Conservation (phyloP, 2,888 invertebrate genomes). For the Neoaliturus tenellus region DNA sequence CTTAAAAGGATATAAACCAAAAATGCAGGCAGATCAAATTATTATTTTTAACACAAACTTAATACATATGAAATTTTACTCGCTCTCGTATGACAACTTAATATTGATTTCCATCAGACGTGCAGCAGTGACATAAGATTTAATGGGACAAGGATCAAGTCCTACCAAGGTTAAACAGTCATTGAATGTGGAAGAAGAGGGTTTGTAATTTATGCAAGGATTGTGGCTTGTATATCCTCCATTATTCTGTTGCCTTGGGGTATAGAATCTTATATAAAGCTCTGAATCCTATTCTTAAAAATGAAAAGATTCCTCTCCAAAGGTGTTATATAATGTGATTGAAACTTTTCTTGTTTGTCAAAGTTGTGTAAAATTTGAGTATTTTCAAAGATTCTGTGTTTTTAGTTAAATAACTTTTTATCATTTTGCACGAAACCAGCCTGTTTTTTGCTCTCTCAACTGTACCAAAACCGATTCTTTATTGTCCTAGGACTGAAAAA, state of each 20-base stretch:
- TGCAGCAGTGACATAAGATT: background rate
- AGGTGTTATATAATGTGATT: background rate
- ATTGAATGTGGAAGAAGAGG: constrained; percentile 6
- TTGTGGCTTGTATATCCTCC: background rate
- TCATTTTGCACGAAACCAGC: too few relatives aligned
- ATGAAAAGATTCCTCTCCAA: background rate
- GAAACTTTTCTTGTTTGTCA: background rate
- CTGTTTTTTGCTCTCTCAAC: too few relatives aligned
- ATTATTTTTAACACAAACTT: too few relatives aligned
- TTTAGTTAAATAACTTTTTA: too few relatives aligned
- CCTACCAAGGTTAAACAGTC: background rate
- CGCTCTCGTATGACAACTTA: too few relatives aligned
- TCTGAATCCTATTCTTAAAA: background rate
- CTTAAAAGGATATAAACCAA: too few relatives aligned
- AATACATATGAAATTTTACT: too few relatives aligned
- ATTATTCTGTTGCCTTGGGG: background rate
- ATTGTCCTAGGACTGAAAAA: too few relatives aligned
- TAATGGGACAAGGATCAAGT: background rate
- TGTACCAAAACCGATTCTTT: too few relatives aligned
- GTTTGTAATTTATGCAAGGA: constrained; percentile 11
- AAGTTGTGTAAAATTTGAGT: background rate
- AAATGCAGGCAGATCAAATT: too few relatives aligned
- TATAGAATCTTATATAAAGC: background rate
- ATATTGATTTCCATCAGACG: background rate
- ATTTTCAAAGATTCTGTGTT: too few relatives aligned